phyloP scores from a whole-genome alignment of 2,797 vertebrate species.

The Hydrophis major region DNA sequence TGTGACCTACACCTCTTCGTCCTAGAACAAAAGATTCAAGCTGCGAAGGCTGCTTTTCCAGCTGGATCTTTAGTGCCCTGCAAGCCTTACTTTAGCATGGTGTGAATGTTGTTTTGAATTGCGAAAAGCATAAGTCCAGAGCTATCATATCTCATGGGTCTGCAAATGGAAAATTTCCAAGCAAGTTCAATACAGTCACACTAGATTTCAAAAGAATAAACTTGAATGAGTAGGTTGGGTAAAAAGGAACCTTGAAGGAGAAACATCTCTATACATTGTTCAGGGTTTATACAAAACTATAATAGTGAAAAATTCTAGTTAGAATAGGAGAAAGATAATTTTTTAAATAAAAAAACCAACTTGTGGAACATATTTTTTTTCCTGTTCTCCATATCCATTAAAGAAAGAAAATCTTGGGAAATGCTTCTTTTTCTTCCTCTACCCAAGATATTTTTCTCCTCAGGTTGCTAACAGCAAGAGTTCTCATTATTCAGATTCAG shows the following conservation, averaged over 20 bases:
- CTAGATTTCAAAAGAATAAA: background rate
- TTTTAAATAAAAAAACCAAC: background rate
- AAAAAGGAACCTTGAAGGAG: background rate
- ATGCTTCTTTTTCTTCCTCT: background rate
- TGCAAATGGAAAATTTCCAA: background rate
- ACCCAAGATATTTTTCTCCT: background rate
- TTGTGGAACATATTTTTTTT: background rate
- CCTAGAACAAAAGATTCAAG: background rate
- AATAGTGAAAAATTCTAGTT: background rate
- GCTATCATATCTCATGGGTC: background rate
- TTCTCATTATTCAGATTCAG: background rate
- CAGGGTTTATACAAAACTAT: background rate
- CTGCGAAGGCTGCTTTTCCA: background rate
- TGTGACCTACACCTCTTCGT: background rate
- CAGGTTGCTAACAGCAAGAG: background rate
- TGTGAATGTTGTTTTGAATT: background rate
- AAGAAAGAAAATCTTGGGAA: constrained; percentile 18
- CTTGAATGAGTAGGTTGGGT: background rate
- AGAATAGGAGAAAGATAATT: background rate
- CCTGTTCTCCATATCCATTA: background rate
- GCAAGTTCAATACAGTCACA: background rate
- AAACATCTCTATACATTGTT: background rate
- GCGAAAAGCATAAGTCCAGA: background rate
- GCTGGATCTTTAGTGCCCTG: background rate
- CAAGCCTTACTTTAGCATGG: background rate